phyloP scores from a whole-genome alignment of 2,888 invertebrate species.

The Oligia strigilis region DNA sequence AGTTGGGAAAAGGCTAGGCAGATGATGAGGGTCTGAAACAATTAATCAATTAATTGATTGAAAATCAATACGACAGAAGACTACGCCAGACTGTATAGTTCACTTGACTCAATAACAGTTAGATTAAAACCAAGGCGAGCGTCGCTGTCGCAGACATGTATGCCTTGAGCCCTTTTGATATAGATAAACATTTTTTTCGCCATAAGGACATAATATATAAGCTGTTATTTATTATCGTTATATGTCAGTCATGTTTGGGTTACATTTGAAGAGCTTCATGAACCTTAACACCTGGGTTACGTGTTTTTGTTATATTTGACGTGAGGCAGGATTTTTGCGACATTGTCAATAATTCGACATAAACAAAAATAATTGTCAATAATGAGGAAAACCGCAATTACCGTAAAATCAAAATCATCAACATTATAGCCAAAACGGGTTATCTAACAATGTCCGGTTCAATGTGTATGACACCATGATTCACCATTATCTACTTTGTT shows the following conservation, averaged over 20 bases:
- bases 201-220: slow-evolving; percentile 7
- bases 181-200: slow-evolving; percentile 18
- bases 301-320: not conserved
- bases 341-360: too few species aligned
- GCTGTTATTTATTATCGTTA: slow-evolving; percentile 8
- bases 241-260: slow-evolving; percentile 22
- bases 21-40: not conserved
- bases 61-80: not conserved
- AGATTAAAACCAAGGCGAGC: slow-evolving; percentile 44
- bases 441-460: not conserved
- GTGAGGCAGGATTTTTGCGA: too few species aligned
- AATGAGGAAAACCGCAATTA: not conserved
- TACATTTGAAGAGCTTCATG: slow-evolving; percentile 14
- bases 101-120: slow-evolving; percentile 1
- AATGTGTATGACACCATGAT: not conserved
- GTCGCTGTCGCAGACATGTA: slow-evolving; percentile 25
- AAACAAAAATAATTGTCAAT: not conserved
- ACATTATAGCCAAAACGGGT: not conserved
- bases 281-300: not conserved
- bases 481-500: not conserved
- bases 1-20: not conserved
- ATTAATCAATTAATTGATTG: slow-evolving; percentile 9
- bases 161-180: slow-evolving; percentile 48
- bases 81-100: not conserved
- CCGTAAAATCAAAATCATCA: too few species aligned